A percentile compares a stretch with the other conserved stretches of the same genome.
These are phyloP conservation scores for Chymomyza costata DNA, from an alignment of 1,140 invertebrate species.

Conservation along the genomic window DNA sequence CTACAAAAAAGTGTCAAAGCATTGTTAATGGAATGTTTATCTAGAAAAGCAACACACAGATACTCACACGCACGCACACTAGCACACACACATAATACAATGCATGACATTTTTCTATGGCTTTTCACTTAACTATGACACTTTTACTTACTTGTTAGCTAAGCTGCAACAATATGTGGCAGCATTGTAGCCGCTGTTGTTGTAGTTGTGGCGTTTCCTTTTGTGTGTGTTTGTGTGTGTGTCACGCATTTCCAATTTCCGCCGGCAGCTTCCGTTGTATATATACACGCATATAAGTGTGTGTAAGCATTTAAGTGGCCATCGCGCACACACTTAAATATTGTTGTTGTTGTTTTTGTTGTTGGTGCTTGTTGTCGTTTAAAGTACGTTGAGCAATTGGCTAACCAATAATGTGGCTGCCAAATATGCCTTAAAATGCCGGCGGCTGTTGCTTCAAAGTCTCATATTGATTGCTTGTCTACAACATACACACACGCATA, in stretches of 20 bases:
- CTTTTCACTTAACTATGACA: conserved; percentile 39
- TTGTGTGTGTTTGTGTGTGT: conserved; percentile 2
- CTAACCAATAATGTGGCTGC: background rate
- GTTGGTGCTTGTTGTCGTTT: no score
- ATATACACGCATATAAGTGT: no score
- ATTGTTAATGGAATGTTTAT: no score
- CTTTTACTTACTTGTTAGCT: conserved; percentile 31
- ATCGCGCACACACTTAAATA: conserved; percentile 6
- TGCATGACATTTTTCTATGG: conserved; percentile 19
- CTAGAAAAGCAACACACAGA: no score
- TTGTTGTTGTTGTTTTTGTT: no score
- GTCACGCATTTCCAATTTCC: conserved; percentile 59
- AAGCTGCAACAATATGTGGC: conserved; percentile 6
- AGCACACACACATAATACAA: conserved; percentile 1
- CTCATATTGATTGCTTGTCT: conserved; percentile 33
- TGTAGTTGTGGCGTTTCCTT: conserved; percentile 15
- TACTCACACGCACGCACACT: conserved; percentile 1
- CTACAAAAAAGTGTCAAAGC: conserved; percentile 38
- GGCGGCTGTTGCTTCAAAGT: conserved; percentile 56
- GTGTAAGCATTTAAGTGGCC: conserved; percentile 47
- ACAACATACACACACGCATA: conserved; percentile 4
- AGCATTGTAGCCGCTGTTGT: conserved; percentile 15
- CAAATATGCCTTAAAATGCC: conserved; percentile 30
- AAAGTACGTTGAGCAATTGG: background rate
- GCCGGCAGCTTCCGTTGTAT: conserved; percentile 13